These are phyloP conservation scores for Dryococelus australis DNA, from an alignment of 2,888 invertebrate genomes.

Conservation along the genomic window DNA sequence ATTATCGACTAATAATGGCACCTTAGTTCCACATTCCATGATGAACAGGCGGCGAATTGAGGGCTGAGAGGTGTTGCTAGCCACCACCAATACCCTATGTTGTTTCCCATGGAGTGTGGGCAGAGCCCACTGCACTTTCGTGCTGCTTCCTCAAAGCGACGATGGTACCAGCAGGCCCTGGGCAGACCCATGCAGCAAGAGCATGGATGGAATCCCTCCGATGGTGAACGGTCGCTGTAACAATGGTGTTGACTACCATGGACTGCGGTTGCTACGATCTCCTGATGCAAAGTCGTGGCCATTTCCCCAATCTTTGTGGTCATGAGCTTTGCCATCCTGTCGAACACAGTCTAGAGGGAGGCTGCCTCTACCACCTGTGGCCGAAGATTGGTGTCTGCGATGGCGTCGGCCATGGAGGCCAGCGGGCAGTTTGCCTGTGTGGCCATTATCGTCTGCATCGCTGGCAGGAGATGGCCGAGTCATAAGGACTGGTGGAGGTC, in stretches of 20 bases:
- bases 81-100: background rate
- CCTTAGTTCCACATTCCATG: background rate
- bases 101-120: background rate
- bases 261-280: too few species aligned
- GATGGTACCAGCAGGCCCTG: background rate
- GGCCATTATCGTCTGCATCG: too few species aligned
- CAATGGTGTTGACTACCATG: too few species aligned
- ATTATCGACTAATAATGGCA: constrained; percentile 46
- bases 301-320: too few species aligned
- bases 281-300: too few species aligned
- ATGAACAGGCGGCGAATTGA: background rate
- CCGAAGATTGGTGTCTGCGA: background rate
- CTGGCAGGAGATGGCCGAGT: background rate
- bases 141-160: background rate
- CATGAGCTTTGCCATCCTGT: too few species aligned
- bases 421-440: background rate
- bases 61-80: background rate
- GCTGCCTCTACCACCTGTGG: too few species aligned
- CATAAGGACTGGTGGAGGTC: background rate
- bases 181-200: background rate
- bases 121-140: background rate
- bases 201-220: too few species aligned
- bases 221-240: too few species aligned
- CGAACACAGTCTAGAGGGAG: too few species aligned
- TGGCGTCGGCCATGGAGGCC: background rate